phyloP scores from a whole-genome alignment of 2,797 vertebrate species.

The Agapornis canus region DNA sequence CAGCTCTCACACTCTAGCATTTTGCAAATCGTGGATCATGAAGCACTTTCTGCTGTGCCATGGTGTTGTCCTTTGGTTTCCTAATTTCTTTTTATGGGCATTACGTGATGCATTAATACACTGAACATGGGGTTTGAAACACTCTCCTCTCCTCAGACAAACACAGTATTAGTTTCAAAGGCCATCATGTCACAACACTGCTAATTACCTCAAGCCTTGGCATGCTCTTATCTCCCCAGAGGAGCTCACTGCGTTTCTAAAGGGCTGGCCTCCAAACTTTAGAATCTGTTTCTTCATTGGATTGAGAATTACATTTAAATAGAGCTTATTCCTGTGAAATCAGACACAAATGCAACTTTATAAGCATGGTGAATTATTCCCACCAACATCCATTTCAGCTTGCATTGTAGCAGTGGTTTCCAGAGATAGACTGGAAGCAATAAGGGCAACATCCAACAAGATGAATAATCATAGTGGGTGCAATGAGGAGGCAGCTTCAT shows the following conservation, averaged over 20 bases:
- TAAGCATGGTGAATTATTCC: accelerated
- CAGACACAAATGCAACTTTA: background rate
- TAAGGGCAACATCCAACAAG: background rate
- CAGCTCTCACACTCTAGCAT: background rate
- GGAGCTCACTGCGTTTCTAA: background rate
- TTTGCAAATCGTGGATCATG: background rate
- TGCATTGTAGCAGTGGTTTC: background rate
- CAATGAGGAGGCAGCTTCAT: background rate
- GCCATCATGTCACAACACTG: background rate
- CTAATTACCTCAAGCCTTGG: background rate
- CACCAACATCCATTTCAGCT: background rate
- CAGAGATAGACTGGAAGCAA: background rate
- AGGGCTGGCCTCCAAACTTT: background rate
- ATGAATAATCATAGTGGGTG: background rate
- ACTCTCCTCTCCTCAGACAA: background rate
- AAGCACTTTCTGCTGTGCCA: background rate
- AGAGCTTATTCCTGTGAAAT: background rate
- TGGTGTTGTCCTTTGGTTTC: background rate
- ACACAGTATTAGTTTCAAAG: background rate
- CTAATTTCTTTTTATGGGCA: background rate
- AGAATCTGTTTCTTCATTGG: background rate
- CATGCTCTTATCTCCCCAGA: background rate
- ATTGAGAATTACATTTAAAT: background rate
- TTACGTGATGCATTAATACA: background rate
- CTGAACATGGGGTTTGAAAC: background rate